Base-by-base conservation (phyloP, 2,113 vertebrate genomes). In the Tyto alba region DNA sequence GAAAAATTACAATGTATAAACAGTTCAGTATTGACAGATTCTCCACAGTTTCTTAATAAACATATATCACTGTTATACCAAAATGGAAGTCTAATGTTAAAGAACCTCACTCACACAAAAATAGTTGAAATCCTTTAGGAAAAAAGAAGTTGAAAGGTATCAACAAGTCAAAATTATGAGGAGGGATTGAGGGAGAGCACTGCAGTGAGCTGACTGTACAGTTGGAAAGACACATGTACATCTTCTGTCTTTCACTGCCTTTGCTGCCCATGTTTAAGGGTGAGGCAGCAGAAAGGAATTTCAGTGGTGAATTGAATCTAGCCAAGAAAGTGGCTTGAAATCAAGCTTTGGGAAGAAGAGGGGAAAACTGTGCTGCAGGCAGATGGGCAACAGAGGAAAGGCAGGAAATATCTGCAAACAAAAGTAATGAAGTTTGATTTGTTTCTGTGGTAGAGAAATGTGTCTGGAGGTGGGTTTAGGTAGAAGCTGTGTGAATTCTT, bases 271-370 rank as follows among this genome's bases (percentile, higher is more conserved):
- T 72, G 25, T 69, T 85, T n/a, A 71, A 78, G 71, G 57, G 57
- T 95, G 90, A 96, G 77, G 62, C 71, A 87, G 66, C 77, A 82
- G 76, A 94, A 95, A 93, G 78, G 84, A 95, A 89, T 89, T 95
- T 88, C 29, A 45, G 92, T 83, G 74, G 89, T 92, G 66, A 92
- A 55, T 50, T 88, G 22, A 91, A 89, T 85, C 62, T 78, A 88
- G 86, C 77, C 74, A 83, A 82, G 66, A 45, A 84, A 92, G 80
- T 38, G 69, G 69, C 87, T 89, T 36, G 66, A 91, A 91, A 75
- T 41, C 11, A 55, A 75, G 62, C 56, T 85, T 89, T 50, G 41
- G 59, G 66, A 87, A 79, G 40, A 69, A 59, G 53, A 67, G 53
- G 50, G 52, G 66, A 10, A 81, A 82, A 40, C 36, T 63, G 27